Evolutionary conservation across 1,140 invertebrate genomes (phyloP), one percentile per base, ranked within the genome.

Genomic region (Bombus picipes): DNA sequence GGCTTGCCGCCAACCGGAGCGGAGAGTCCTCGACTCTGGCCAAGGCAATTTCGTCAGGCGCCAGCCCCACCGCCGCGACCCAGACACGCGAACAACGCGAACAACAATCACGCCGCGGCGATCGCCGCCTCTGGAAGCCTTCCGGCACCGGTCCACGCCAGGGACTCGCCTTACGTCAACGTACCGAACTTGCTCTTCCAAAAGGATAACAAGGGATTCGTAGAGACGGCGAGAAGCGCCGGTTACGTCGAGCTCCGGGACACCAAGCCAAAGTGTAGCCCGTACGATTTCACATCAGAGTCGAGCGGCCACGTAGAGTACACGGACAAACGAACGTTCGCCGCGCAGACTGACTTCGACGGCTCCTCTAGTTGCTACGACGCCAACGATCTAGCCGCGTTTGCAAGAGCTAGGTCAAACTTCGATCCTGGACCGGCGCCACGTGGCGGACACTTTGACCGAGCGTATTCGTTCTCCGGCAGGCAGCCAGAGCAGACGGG

Each of bases 1-100:
- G 57, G 75, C 39, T 57, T 10, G 41, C 43, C 86, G 43, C 37
- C 87, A 28, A 91, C 87, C 95, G 96, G 87, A 2, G 96, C 97
- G 18, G 97, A 96, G 86, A 97, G 97, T 93, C 97, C 97, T 15
- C 95, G 97, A 80, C 93, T 97, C 28, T 90, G 97, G 95, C 96
- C 97, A 9, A 95, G 97, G 28, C 94, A 96, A 6, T 92, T 95
- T 53, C 96, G 96, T 68, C 96, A 96, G 81, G 96, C 96, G 37
- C 96, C 97, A 15, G 92, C 95, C 32, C 95, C 96, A 10, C 95
- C 95, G 13, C 95, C 95, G 22, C 82, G 95, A 41, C 95, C 95
- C 25, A 93, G 93, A 83, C 91, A 93, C 70, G 86, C 88, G 91
- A 95, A 92, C 76, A 87, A 59, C 89, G 94, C 89, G 87, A 88